Evolutionary conservation across 2,113 vertebrate species (phyloP), one percentile per base, ranked within the genome.

Genomic region (Hemibagrus wyckioides): DNA sequence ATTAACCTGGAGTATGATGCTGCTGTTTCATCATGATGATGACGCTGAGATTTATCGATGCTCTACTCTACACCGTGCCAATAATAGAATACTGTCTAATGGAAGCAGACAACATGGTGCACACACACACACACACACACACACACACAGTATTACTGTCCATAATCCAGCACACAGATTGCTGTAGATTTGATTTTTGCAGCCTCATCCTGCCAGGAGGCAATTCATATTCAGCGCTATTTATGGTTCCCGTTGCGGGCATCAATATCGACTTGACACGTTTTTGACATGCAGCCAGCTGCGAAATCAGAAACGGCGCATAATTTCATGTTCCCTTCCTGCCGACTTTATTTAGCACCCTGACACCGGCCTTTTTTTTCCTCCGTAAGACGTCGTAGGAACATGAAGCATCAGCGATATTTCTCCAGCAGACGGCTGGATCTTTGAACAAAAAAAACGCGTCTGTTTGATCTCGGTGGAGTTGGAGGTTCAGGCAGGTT

Each of bases 191-290:
- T 84, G 73, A 83, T 84, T 88, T 89, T 82, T 85, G 86, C 75
- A 84, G 83, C 65, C 81, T 91, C 84, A 85, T 88, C 86, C 84
- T 67, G 57, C 88, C 67, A 67, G 77, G 61, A 87, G 82, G 82
- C 88, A 83, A 89, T 90, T 89, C 86, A 82, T 73, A 87, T 88
- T 89, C 82, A 73, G 81, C 28, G 84, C 88, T 88, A 86, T 91
- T 89, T 87, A 84, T 89, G 85, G 76, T 80, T 88, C 88, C 36
- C 59, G 21, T 69, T 88, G 86, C 82, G 85, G 69, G 85, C 87
- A 91, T 91, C 88, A 84, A 89, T 91, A 91, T 89, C 82, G 77
- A 82, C 86, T 67, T 85, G 88, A 88, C 71, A 87, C 77, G 44
- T 83, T 91, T 88, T 85, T 91, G 87, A 87, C 85, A 59, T 15